phyloP scores from a whole-genome alignment of 1,140 invertebrate species.

The Danaus melanippus region DNA sequence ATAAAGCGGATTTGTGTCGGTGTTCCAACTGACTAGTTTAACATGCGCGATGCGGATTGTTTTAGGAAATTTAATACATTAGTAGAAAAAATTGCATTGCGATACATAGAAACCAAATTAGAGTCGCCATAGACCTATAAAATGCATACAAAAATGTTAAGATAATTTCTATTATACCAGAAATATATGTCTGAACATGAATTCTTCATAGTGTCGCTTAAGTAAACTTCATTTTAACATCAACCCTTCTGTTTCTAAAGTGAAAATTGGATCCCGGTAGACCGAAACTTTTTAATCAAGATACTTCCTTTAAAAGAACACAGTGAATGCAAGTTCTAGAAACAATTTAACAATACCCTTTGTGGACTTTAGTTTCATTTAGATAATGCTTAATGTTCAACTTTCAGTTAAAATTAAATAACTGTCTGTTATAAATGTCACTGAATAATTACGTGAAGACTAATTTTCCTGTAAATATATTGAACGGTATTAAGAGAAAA shows the following conservation, averaged over 20 bases:
- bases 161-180: too few species aligned
- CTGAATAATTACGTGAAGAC: too few species aligned
- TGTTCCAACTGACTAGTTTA: slow-evolving; percentile 29
- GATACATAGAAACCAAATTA: too few species aligned
- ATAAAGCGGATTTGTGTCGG: slow-evolving; percentile 26
- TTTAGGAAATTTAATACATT: slow-evolving; percentile 16
- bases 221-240: slow-evolving; percentile 33
- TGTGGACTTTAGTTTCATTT: slow-evolving; percentile 10
- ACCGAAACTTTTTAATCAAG: slow-evolving; percentile 37
- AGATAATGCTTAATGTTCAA: slow-evolving; percentile 12
- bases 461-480: too few species aligned
- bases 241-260: slow-evolving; percentile 26
- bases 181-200: background rate
- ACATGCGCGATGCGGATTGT: slow-evolving; percentile 14
- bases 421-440: too few species aligned
- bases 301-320: slow-evolving; percentile 20
- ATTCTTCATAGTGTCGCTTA: slow-evolving; percentile 25
- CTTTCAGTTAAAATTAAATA: background rate
- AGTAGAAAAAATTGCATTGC: slow-evolving; percentile 16
- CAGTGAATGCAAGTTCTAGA: slow-evolving; percentile 18
- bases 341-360: slow-evolving; percentile 20
- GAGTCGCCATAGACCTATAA: too few species aligned
- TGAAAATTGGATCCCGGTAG: slow-evolving; percentile 20
- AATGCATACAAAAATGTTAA: too few species aligned
- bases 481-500: too few species aligned